Conservation (phyloP, 2,113 vertebrate species). For the Albula goreensis region DNA sequence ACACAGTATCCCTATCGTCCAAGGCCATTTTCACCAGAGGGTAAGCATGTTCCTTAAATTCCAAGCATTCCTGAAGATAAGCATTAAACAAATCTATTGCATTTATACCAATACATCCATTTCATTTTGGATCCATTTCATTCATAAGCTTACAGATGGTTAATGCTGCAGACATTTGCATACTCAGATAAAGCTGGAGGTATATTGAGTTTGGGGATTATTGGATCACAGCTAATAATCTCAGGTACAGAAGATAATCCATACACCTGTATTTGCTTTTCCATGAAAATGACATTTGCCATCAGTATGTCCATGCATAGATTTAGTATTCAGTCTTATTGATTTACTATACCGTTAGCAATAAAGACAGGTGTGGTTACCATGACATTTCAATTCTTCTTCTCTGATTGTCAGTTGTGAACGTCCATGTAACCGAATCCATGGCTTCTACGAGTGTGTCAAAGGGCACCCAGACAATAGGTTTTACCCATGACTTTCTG, state of each 20-base stretch:
- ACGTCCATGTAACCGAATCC: neutral
- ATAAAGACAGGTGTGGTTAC: neutral
- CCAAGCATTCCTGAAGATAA: neutral
- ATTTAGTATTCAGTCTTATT: neutral
- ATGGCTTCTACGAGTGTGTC: neutral
- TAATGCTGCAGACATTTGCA: no score
- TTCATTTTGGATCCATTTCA: no score
- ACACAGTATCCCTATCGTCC: neutral
- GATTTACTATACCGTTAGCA: neutral
- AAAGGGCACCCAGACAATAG: neutral
- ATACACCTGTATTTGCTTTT: neutral
- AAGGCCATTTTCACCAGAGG: neutral
- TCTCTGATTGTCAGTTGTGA: constrained; percentile 11
- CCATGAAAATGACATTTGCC: neutral
- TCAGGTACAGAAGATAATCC: neutral
- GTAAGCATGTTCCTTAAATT: neutral
- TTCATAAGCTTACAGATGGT: no score
- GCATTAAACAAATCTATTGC: neutral
- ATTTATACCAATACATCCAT: neutral
- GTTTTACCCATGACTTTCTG: neutral
- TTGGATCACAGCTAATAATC: no score
- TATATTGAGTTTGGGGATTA: no score
- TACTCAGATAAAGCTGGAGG: no score
- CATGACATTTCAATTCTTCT: neutral
- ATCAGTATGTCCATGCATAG: neutral